Percentiles rank a stretch among this genome's conserved stretches.
Conservation (phyloP, 2,797 vertebrate species). For the Crotalus adamanteus region DNA sequence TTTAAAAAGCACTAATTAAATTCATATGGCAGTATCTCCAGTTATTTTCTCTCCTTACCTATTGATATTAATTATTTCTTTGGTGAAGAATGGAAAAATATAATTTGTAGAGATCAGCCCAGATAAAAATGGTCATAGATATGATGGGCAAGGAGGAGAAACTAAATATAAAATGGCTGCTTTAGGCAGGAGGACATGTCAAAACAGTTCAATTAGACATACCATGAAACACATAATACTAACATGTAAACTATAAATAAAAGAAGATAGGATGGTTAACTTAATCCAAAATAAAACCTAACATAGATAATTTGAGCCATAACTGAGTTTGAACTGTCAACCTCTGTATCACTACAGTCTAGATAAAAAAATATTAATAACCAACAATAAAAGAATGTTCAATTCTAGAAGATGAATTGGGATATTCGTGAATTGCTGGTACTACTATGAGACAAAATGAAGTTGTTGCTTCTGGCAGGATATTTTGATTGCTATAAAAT, state of each 20-base stretch:
- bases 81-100: not conserved
- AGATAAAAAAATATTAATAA: not conserved
- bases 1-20: no score
- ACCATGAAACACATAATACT: not conserved
- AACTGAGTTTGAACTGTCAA: not conserved
- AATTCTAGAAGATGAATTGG: not conserved
- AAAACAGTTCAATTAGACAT: not conserved
- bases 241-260: not conserved
- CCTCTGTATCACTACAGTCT: not conserved
- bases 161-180: not conserved
- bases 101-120: not conserved
- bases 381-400: not conserved
- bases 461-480: not conserved
- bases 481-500: not conserved
- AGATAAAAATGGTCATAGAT: not conserved
- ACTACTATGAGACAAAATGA: not conserved
- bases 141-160: not conserved
- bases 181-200: not conserved
- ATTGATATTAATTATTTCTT: not conserved
- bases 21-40: not conserved
- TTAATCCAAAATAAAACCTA: not conserved
- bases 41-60: not conserved
- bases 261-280: not conserved
- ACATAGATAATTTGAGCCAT: not conserved
- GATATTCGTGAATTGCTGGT: not conserved